Conservation (phyloP, 2,113 vertebrate genomes). For the Sisor rabdophorus region DNA sequence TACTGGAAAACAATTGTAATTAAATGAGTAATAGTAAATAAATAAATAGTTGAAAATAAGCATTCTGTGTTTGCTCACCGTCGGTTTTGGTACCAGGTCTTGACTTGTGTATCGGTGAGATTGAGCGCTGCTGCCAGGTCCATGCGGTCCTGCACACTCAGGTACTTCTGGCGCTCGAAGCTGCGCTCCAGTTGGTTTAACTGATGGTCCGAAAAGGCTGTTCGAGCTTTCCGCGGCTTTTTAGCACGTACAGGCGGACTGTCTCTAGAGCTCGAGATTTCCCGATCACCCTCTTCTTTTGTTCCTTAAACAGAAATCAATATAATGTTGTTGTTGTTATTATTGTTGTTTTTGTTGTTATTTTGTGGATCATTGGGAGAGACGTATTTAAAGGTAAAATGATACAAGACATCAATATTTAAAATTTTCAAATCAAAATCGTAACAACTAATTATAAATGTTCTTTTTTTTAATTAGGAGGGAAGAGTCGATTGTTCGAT, state of each 20-base stretch:
- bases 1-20: background rate
- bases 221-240: conserved; percentile 95
- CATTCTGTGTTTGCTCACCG: conserved; percentile 66
- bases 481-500: conserved; percentile 91
- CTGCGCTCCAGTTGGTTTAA: conserved; percentile 96
- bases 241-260: conserved; percentile 90
- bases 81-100: conserved; percentile 95
- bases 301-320: conserved; percentile 66
- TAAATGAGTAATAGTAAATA: too few species aligned
- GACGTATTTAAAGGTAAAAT: background rate
- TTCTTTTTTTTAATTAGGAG: conserved; percentile 63
- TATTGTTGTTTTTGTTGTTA: conserved; percentile 14
- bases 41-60: background rate
- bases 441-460: conserved; percentile 25
- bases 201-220: conserved; percentile 96
- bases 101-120: conserved; percentile 93
- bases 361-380: background rate
- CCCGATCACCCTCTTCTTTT: conserved; percentile 93
- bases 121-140: conserved; percentile 93
- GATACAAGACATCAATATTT: background rate
- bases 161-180: conserved; percentile 97
- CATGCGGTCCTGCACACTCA: conserved; percentile 98
- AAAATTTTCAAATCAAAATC: conserved; percentile 59
- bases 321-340: background rate
- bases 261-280: conserved; percentile 95